Conservation (phyloP, 2,888 invertebrate species). For the Mactromeris polynyma region DNA sequence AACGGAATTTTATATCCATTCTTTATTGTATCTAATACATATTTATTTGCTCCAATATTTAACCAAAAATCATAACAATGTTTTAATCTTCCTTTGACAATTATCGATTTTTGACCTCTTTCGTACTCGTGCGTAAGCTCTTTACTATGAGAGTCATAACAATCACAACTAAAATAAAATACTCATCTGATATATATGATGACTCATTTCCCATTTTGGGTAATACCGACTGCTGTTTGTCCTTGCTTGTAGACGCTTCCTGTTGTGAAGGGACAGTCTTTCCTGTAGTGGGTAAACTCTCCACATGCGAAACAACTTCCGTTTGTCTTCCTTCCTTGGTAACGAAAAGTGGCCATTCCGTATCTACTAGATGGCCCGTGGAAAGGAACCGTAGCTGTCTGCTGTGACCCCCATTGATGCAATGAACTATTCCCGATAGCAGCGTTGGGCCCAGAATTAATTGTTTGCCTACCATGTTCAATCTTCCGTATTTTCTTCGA, state of each 20-base stretch:
- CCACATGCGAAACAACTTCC: constrained; percentile 53
- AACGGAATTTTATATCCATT: constrained; percentile 47
- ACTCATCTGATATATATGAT: constrained; percentile 37
- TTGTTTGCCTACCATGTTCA: not conserved
- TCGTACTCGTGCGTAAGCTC: constrained; percentile 51
- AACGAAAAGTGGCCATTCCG: constrained; percentile 6
- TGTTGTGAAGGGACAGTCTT: constrained; percentile 27
- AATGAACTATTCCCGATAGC: not conserved
- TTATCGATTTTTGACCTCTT: constrained; percentile 27
- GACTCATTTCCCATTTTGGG: constrained; percentile 10
- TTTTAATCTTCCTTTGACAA: constrained; percentile 46
- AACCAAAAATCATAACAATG: constrained; percentile 50
- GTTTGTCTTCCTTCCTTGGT: not conserved
- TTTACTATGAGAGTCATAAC: constrained; percentile 14
- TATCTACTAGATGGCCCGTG: not conserved
- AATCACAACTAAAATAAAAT: constrained; percentile 28
- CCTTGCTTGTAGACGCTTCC: not conserved
- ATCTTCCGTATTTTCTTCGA: not conserved
- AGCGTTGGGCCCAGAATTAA: not conserved
- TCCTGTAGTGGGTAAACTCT: constrained; percentile 41
- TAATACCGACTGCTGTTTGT: not conserved
- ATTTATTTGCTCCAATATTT: constrained; percentile 36
- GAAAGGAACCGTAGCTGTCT: not conserved
- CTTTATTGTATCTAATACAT: constrained; percentile 5
- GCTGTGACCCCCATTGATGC: not conserved